phyloP scores from a whole-genome alignment of 2,797 vertebrate genomes.

The Acanthornis magna region DNA sequence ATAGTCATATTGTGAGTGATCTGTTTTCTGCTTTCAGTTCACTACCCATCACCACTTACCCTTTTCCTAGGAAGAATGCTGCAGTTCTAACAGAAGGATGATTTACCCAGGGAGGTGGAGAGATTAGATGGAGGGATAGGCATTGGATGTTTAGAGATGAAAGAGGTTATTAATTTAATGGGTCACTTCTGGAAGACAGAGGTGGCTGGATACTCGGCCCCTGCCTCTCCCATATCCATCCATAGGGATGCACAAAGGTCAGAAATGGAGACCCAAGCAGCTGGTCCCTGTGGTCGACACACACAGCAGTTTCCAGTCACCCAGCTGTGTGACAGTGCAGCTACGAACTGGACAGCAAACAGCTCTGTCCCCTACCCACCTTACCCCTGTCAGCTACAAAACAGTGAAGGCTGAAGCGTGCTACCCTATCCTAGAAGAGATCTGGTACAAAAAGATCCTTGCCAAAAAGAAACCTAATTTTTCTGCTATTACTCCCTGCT shows the following conservation, averaged over 20 bases:
- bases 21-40: neutral
- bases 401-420: neutral
- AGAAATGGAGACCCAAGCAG: neutral
- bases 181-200: neutral
- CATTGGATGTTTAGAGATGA: neutral
- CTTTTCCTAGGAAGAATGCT: neutral
- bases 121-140: neutral
- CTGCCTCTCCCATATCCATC: neutral
- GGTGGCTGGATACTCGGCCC: neutral
- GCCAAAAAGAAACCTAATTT: neutral
- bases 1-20: neutral
- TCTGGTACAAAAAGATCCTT: neutral
- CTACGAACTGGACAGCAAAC: neutral
- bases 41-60: neutral
- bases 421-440: neutral
- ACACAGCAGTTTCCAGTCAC: neutral
- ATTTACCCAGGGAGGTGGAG: neutral
- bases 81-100: neutral
- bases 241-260: neutral
- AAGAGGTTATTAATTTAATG: neutral
- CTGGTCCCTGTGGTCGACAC: neutral
- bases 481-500: neutral
- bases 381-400: neutral
- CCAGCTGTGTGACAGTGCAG: neutral
- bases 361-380: neutral